Conservation (phyloP, 2,113 vertebrate genomes). For the Pomatostomus ruficeps region DNA sequence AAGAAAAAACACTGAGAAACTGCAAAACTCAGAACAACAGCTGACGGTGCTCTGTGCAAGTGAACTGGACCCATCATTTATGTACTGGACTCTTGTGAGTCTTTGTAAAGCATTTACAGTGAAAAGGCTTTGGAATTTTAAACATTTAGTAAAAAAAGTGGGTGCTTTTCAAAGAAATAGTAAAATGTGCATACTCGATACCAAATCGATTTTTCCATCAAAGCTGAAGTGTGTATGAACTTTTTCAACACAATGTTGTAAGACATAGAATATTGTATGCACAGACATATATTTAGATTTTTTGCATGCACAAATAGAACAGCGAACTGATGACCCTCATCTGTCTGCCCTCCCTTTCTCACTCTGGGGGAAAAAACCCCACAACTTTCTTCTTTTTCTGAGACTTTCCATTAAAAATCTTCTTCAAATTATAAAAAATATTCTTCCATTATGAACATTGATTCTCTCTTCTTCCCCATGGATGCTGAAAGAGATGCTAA, state of each 20-base stretch:
- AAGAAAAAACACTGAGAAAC: too few species aligned
- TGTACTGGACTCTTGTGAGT: neutral
- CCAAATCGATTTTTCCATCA: neutral
- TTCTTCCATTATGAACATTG: neutral
- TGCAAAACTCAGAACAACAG: too few species aligned
- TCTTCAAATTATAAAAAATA: neutral
- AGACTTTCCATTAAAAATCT: neutral
- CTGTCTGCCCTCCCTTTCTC: neutral
- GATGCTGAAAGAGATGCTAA: neutral
- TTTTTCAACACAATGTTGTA: neutral
- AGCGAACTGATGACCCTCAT: neutral
- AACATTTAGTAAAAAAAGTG: neutral
- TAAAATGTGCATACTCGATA: neutral
- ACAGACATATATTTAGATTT: neutral
- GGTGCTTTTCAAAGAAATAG: neutral
- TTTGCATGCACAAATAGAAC: neutral
- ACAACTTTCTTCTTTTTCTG: neutral
- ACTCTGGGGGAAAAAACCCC: accelerated
- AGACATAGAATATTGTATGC: neutral
- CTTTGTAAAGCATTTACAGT: neutral
- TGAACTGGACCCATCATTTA: neutral
- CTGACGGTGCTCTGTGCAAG: neutral
- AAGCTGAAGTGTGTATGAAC: neutral
- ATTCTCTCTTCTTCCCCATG: neutral
- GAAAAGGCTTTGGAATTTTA: neutral